Conservation (phyloP, 35 echinoderm and acorn worm species). For the Lytechinus pictus region DNA sequence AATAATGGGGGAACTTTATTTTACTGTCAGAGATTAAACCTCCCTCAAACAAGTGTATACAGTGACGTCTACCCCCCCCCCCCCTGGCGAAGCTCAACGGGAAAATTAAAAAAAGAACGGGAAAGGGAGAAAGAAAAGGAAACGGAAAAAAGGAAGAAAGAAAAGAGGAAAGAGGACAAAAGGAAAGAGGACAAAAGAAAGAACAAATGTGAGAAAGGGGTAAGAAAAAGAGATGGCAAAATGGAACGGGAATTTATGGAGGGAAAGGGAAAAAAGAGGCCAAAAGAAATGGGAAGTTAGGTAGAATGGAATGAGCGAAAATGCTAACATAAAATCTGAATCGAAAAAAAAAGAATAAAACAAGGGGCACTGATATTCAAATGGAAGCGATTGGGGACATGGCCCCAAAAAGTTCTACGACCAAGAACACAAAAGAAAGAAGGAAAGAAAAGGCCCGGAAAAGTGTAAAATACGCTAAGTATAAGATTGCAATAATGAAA, state of each 20-base stretch:
- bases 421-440: neutral
- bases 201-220: neutral
- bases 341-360: neutral
- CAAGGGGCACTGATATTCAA: neutral
- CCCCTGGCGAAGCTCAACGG: too few species aligned
- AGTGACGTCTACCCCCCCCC: too few species aligned
- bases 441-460: neutral
- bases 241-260: neutral
- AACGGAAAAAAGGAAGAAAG: neutral
- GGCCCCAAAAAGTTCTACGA: neutral
- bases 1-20: too few species aligned
- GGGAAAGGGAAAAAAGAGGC: neutral
- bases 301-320: neutral
- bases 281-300: neutral
- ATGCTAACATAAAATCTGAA: too few species aligned
- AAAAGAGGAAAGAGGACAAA: too few species aligned
- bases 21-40: too few species aligned
- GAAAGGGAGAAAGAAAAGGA: neutral
- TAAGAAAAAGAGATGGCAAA: neutral
- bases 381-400: too few species aligned
- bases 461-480: too few species aligned
- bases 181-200: too few species aligned
- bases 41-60: too few species aligned
- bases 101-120: neutral
- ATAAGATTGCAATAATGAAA: too few species aligned